Percentiles rank a stretch among this genome's conserved stretches.
Evolutionary conservation across 2,113 vertebrate species (phyloP).

Genomic region (Collichthys lucidus): DNA sequence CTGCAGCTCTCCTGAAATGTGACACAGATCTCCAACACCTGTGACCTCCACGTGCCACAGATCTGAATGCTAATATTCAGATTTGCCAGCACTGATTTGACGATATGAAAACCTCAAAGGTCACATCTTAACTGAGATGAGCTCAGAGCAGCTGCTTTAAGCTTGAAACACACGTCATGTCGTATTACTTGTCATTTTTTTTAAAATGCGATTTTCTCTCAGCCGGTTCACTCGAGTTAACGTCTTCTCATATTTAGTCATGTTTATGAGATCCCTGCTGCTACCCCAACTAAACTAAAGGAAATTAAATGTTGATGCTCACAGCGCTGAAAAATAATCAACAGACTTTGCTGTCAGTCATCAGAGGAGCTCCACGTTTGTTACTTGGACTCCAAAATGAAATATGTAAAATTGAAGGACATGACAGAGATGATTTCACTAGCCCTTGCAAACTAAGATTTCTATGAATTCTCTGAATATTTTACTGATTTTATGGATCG

Average conservation of each 20-base stretch:
- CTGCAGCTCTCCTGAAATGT: conserved; percentile 8
- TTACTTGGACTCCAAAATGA: background rate
- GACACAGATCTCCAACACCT: conserved; percentile 11
- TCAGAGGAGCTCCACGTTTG: background rate
- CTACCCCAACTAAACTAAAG: background rate
- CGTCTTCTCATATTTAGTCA: background rate
- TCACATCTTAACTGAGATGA: background rate
- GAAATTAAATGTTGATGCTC: background rate
- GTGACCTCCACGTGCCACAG: conserved; percentile 14
- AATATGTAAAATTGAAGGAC: no score
- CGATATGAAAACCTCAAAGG: background rate
- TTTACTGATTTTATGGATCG: no score
- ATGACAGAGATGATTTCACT: no score
- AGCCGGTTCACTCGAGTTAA: background rate
- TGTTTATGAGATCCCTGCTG: background rate
- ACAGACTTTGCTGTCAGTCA: background rate
- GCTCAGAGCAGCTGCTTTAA: background rate
- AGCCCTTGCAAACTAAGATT: no score
- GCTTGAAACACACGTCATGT: no score
- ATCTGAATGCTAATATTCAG: background rate
- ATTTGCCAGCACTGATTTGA: background rate
- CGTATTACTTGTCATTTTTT: background rate
- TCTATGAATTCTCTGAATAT: no score
- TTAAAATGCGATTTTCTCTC: background rate
- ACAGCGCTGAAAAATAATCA: background rate